Percentiles rank a stretch among this genome's conserved stretches.
Conservation (phyloP, 2,888 invertebrate species). For the Eupithecia vulgata region DNA sequence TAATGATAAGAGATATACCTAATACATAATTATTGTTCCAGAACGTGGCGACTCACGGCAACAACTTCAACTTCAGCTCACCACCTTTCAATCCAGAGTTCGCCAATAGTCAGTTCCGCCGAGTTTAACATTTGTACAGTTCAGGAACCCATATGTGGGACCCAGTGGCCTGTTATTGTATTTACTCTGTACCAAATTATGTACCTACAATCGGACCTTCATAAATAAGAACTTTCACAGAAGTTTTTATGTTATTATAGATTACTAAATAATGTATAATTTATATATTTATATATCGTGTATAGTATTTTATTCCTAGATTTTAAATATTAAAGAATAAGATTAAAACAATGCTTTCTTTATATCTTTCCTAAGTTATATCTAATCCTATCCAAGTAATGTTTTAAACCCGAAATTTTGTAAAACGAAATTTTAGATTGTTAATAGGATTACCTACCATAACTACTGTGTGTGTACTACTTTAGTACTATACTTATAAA, state of each 20-base stretch:
- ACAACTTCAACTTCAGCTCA: constrained; percentile 70
- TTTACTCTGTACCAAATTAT: not conserved
- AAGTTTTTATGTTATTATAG: not conserved
- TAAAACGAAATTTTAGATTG: no score
- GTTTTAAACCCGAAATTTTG: no score
- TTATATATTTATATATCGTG: not conserved
- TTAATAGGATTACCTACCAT: no score
- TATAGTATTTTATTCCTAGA: not conserved
- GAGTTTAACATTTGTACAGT: constrained; percentile 21
- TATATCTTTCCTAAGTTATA: not conserved
- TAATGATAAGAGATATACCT: not conserved
- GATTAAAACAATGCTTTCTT: not conserved
- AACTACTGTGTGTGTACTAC: no score
- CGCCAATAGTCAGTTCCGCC: constrained; percentile 54
- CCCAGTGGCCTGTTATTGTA: not conserved
- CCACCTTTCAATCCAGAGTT: constrained; percentile 68
- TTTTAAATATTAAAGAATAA: not conserved
- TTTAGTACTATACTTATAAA: no score
- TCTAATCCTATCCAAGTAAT: no score
- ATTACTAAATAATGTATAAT: not conserved
- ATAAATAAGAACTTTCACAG: not conserved
- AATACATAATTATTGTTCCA: constrained; percentile 34
- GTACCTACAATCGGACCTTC: not conserved
- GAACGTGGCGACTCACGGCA: constrained; percentile 62
- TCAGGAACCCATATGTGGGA: not conserved